A percentile compares a stretch with the other conserved stretches of the same genome.
Conservation (phyloP, 2,888 invertebrate species). For the Microchrysa polita region DNA sequence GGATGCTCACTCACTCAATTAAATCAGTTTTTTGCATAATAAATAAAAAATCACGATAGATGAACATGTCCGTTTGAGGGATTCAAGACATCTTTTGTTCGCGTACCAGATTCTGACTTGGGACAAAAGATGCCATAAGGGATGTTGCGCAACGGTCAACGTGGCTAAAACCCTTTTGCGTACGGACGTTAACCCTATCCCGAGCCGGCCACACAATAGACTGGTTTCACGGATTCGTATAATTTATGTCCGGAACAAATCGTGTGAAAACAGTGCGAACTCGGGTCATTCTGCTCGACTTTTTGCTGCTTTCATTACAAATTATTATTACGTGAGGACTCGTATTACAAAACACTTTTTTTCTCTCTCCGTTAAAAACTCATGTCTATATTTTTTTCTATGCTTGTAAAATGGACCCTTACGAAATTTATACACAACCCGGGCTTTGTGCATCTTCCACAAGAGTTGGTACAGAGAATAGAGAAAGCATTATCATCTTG, state of each 20-base stretch:
- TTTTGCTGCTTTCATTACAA: slow-evolving; percentile 38
- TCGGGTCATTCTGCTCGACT: slow-evolving; percentile 37
- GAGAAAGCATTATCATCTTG: slow-evolving; percentile 20
- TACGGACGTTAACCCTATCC: slow-evolving; percentile 35
- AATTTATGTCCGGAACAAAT: slow-evolving; percentile 48
- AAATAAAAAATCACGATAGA: slow-evolving; percentile 1
- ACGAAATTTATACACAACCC: slow-evolving; percentile 4
- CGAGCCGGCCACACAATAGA: slow-evolving; percentile 24
- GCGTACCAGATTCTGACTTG: slow-evolving; percentile 17
- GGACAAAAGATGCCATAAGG: slow-evolving; percentile 41
- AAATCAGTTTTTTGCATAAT: slow-evolving; percentile 30
- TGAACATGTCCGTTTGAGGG: slow-evolving; percentile 10
- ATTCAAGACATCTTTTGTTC: slow-evolving; percentile 4
- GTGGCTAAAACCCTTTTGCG: slow-evolving; percentile 10
- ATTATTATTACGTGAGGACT: slow-evolving; percentile 16
- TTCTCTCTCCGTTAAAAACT: slow-evolving; percentile 7
- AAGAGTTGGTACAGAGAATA: slow-evolving; percentile 24
- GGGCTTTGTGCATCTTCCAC: slow-evolving; percentile 27
- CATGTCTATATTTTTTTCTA: not conserved
- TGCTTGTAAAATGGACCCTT: not conserved
- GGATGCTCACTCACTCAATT: slow-evolving; percentile 23
- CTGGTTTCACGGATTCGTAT: slow-evolving; percentile 41
- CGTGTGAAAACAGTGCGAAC: slow-evolving; percentile 48
- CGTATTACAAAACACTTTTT: slow-evolving; percentile 18
- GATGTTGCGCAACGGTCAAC: slow-evolving; percentile 44